These are phyloP conservation scores for Druceiella hillmani DNA, from an alignment of 2,888 invertebrate genomes.

Conservation along the genomic window DNA sequence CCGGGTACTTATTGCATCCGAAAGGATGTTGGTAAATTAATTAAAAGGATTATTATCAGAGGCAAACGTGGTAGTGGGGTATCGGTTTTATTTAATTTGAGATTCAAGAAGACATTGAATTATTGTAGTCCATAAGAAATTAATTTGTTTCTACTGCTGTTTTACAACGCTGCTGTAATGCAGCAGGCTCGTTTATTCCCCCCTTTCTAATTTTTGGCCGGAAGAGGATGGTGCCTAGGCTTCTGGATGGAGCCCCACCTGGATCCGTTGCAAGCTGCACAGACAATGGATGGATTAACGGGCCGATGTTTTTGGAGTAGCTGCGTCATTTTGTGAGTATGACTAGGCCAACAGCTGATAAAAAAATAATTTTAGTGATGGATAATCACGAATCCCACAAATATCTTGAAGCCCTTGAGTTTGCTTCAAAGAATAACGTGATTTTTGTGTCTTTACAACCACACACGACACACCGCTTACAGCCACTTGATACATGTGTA, in stretches of 20 bases:
- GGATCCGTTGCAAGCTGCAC: conserved; percentile 18
- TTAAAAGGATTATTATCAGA: no score
- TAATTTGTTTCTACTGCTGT: no score
- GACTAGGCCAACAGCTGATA: no score
- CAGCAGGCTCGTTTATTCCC: conserved; percentile 9
- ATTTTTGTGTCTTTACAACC: conserved; percentile 21
- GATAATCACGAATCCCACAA: conserved; percentile 20
- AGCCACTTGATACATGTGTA: conserved; percentile 18
- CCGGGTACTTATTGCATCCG: no score
- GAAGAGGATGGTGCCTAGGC: conserved; percentile 9
- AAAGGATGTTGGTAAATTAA: no score
- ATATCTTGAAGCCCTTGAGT: conserved; percentile 18
- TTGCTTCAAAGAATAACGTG: conserved; percentile 19
- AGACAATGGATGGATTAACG: conserved; percentile 22
- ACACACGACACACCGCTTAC: conserved; percentile 21
- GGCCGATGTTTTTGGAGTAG: conserved; percentile 22
- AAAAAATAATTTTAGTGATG: conserved; percentile 18
- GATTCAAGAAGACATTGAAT: no score
- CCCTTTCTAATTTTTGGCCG: conserved; percentile 9
- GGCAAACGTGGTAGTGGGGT: no score
- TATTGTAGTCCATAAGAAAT: no score
- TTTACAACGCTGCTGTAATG: no score
- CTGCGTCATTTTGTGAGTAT: no score
- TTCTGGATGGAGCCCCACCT: conserved; percentile 24
- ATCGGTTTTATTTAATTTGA: no score